Percentiles rank a stretch among this genome's conserved stretches.
These are phyloP conservation scores for Ancistrus triradiatus DNA, from an alignment of 2,113 vertebrate genomes.

Conservation along the genomic window DNA sequence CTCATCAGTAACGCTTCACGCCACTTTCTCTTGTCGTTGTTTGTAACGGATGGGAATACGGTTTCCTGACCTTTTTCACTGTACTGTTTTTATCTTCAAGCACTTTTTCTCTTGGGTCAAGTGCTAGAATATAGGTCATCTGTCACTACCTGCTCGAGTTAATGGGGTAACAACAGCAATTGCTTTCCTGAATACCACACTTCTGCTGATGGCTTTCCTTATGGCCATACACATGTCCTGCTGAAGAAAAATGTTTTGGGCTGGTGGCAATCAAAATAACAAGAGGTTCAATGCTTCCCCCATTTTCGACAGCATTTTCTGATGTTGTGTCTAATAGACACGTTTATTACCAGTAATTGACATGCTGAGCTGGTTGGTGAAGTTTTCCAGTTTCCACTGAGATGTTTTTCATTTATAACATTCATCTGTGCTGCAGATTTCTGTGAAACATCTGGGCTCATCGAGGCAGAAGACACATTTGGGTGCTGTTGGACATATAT, in stretches of 20 bases:
- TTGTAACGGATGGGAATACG: not conserved
- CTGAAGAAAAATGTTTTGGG: not conserved
- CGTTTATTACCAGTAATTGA: not conserved
- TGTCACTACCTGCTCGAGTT: not conserved
- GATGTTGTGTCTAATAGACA: not conserved
- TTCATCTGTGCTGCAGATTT: too few species aligned
- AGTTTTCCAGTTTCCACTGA: not conserved
- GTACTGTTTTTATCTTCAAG: not conserved
- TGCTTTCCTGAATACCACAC: constrained; percentile 14
- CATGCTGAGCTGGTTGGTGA: not conserved
- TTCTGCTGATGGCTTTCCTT: constrained; percentile 10
- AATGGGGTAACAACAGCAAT: constrained; percentile 35
- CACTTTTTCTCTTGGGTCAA: not conserved
- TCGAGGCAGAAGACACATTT: not conserved
- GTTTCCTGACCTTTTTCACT: not conserved
- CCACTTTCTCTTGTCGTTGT: not conserved
- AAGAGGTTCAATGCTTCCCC: not conserved
- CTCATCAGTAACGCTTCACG: not conserved
- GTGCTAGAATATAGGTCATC: not conserved
- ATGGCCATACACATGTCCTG: constrained; percentile 1
- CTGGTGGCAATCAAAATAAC: not conserved
- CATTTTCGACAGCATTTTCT: not conserved
- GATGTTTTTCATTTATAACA: not conserved
- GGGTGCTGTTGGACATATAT: not conserved
- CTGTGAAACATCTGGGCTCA: not conserved